Base-by-base conservation (phyloP, 2,797 vertebrate species). In the Lophius americanus region DNA sequence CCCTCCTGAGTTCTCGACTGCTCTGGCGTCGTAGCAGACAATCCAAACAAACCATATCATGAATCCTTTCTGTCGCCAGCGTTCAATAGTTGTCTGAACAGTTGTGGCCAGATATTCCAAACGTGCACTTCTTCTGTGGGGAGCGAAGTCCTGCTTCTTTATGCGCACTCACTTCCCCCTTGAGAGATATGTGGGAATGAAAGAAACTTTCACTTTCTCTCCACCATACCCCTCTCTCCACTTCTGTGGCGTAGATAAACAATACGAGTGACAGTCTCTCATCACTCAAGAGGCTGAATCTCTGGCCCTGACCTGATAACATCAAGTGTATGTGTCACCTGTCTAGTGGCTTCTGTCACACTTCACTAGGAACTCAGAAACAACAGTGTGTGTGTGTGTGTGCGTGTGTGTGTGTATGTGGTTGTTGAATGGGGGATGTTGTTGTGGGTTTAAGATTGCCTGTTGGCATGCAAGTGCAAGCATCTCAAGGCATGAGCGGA, bases 321-420 rank as follows among this genome's bases (percentile, higher is more conserved):
- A 96, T 95, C 94, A 94, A 95, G 95, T 95, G 88, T 93, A 91
- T 91, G 94, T 96, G 95, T 97, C 96, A 96, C 93, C 93, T 94
- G 95, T 95, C 95, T 93, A 92, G 91, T 93, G 95, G 94, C 95
- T 94, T 95, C 96, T 95, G 95, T 95, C 96, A 96, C 95, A 97
- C 95, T 96, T 96, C 96, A 97, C 93, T 96, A 95, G 96, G 93
- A 97, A 95, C 95, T 95, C 94, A 91, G 94, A 94, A 94, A 95
- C 88, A 75, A 79, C 68, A 64, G 35, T 64, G 56, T 63, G 64
- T 67, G 49, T 43, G 72, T 57, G 60, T 48, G 47, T 35, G 37
- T 46, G 61, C 32, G 50, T 49, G 63, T 70, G 63, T 61, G 49
- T 49, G 63, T 52, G 50, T 9, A 36, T 67, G 69, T 71, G 23